Evolutionary conservation across 2,797 vertebrate species (phyloP).

Genomic region (Lacerta agilis): DNA sequence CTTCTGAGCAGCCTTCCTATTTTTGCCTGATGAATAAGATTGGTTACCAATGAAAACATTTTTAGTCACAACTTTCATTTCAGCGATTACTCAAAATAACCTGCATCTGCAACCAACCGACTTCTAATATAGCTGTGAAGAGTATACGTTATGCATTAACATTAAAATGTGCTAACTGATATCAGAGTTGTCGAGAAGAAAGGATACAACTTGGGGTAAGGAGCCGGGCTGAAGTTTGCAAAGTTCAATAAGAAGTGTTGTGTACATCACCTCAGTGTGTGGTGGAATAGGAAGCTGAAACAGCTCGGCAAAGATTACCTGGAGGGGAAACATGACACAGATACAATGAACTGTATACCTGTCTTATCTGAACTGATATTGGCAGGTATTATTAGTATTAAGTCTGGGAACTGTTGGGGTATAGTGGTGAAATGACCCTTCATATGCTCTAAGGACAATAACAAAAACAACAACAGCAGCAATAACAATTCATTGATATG

Average conservation of each 20-base stretch:
- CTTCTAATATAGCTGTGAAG: neutral
- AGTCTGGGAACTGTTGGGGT: neutral
- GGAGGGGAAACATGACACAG: neutral
- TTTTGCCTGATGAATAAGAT: neutral
- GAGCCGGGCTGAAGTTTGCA: conserved; percentile 98
- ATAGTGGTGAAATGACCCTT: neutral
- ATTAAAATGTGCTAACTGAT: neutral
- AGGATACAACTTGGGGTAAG: conserved; percentile 99
- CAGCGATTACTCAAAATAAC: neutral
- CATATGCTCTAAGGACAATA: neutral
- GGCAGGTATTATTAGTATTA: neutral
- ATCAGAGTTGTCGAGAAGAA: conserved; percentile 32
- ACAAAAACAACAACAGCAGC: too few relatives aligned
- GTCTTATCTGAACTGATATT: neutral
- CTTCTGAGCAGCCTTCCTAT: neutral
- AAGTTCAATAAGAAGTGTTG: conserved; percentile 94
- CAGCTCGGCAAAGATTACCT: conserved; percentile 96
- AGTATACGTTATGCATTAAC: neutral
- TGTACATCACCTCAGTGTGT: conserved; percentile 97
- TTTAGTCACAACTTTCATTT: neutral
- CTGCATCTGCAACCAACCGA: neutral
- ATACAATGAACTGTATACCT: conserved; percentile 16
- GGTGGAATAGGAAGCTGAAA: conserved; percentile 92
- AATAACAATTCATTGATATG: too few relatives aligned
- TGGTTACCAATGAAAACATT: neutral